Evolutionary conservation across 1,140 invertebrate species (phyloP), one percentile per base, ranked within the genome.

Genomic region (Metopolophium dirhodum): DNA sequence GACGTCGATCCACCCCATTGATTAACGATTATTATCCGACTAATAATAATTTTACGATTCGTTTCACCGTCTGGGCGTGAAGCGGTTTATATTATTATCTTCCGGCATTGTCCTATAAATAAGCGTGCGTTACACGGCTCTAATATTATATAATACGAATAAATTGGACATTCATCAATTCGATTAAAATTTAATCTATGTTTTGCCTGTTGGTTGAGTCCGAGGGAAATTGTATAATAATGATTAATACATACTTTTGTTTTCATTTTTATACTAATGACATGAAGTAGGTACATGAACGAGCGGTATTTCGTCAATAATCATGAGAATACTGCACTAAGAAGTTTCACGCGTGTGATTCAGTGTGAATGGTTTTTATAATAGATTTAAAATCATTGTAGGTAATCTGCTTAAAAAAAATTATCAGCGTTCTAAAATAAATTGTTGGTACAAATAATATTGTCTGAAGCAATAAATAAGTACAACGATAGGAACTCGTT

Each of bases 31-130:
- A 83, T 83, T 23, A 83, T 30, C 41, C 4, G 22, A 45, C 41
- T 45, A 49, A 51, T n/a, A 87, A 87, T n/a, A 87, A 49, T 88
- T 35, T 49, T n/a, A n/a, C 86, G n/a, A 51, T 88, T 51, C 47
- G 47, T 88, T 88, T 87, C 85, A 49, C 85, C 18, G 85, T 87
- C 47, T 51, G 22, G 7, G 30, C 47, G n/a, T 22, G 83, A 86
- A 41, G 23, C 37, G 41, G 41, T 14, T 86, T 45, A 41, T 41
- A 41, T n/a, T 77, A n/a, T 77, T 86, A 35, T 88, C 8, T 88
- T 49, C 11, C 85, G 30, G 41, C 26, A 47, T 49, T n/a, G 14
- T n/a, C 41, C 41, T 7, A 47, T 47, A 87, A 47, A 87, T 47
- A 87, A 26, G 26, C 83, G 23, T 6, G 23, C 8, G 83, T 41